Evolutionary conservation across 1,140 invertebrate genomes (phyloP).

Genomic region (Drosophila ogumai): DNA sequence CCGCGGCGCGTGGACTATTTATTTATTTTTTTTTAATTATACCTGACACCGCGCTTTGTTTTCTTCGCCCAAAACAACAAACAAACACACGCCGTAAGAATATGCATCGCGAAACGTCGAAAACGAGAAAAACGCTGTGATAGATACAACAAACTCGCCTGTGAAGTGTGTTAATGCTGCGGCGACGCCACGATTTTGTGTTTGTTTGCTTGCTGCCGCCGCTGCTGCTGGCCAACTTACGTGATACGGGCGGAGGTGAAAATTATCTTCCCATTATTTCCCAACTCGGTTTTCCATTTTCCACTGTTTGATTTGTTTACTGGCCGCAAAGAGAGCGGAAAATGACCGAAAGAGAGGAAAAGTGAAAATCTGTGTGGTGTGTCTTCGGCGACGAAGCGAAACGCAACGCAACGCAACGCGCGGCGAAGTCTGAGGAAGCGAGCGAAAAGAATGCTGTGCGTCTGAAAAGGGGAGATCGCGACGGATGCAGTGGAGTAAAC

Average conservation of each 20-base stretch:
- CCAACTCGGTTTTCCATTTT: slow-evolving; percentile 13
- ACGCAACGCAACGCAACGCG: slow-evolving; percentile 15
- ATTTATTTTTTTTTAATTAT: slow-evolving; percentile 13
- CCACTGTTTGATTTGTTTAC: slow-evolving; percentile 21
- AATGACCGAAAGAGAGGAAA: slow-evolving; percentile 30
- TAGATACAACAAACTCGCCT: not conserved
- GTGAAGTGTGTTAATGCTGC: slow-evolving; percentile 5
- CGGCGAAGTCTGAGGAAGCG: not conserved
- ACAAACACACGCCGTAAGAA: not conserved
- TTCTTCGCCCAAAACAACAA: not conserved
- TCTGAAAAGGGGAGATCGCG: slow-evolving; percentile 1
- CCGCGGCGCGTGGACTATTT: slow-evolving; percentile 9
- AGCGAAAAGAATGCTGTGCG: slow-evolving; percentile 6
- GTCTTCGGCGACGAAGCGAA: slow-evolving; percentile 22
- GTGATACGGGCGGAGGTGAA: slow-evolving; percentile 21
- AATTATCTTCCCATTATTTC: slow-evolving; percentile 3
- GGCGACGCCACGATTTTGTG: slow-evolving; percentile 3
- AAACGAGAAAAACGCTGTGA: slow-evolving; percentile 3
- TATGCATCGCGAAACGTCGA: not conserved
- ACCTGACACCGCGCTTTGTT: slow-evolving; percentile 14
- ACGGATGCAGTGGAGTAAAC: slow-evolving; percentile 24
- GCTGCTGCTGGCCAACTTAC: slow-evolving; percentile 13
- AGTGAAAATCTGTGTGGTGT: slow-evolving; percentile 31
- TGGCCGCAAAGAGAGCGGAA: slow-evolving; percentile 19
- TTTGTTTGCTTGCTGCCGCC: slow-evolving; percentile 3